Percentiles rank a stretch among this genome's conserved stretches.
These are phyloP conservation scores for Helleia helle DNA, from an alignment of 2,888 invertebrate species.

Conservation along the genomic window DNA sequence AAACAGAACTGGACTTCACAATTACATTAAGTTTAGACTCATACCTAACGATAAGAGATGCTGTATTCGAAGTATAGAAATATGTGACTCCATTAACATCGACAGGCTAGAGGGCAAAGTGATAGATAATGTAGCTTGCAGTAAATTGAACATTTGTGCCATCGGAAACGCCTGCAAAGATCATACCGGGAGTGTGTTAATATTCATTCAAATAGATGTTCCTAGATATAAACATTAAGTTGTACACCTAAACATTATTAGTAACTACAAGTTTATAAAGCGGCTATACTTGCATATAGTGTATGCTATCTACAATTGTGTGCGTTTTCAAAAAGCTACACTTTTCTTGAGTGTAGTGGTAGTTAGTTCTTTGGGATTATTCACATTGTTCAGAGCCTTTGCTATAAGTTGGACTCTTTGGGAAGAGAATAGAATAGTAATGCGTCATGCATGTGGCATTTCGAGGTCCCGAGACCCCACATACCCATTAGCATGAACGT, in stretches of 20 bases:
- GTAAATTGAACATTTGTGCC: slow-evolving; percentile 83
- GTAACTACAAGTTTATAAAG: background rate
- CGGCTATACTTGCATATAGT: background rate
- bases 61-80: slow-evolving; percentile 74
- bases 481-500: slow-evolving; percentile 72
- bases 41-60: slow-evolving; percentile 72
- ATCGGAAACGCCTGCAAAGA: slow-evolving; percentile 78
- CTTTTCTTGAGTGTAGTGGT: too few relatives aligned
- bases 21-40: slow-evolving; percentile 36
- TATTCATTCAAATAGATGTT: slow-evolving; percentile 6
- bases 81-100: slow-evolving; percentile 70
- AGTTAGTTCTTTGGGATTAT: slow-evolving; percentile 17
- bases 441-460: slow-evolving; percentile 24
- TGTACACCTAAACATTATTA: background rate
- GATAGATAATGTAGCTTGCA: slow-evolving; percentile 76
- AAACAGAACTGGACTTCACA: slow-evolving; percentile 21
- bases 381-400: slow-evolving; percentile 30
- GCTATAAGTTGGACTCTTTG: slow-evolving; percentile 37
- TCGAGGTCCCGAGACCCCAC: slow-evolving; percentile 35
- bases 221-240: background rate
- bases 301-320: background rate
- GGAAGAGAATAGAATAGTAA: slow-evolving; percentile 15
- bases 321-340: too few relatives aligned
- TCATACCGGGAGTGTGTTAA: slow-evolving; percentile 20
- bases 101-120: slow-evolving; percentile 69